These are phyloP conservation scores for Poeciliopsis turneri DNA, from an alignment of 2,797 vertebrate genomes.

Conservation along the genomic window DNA sequence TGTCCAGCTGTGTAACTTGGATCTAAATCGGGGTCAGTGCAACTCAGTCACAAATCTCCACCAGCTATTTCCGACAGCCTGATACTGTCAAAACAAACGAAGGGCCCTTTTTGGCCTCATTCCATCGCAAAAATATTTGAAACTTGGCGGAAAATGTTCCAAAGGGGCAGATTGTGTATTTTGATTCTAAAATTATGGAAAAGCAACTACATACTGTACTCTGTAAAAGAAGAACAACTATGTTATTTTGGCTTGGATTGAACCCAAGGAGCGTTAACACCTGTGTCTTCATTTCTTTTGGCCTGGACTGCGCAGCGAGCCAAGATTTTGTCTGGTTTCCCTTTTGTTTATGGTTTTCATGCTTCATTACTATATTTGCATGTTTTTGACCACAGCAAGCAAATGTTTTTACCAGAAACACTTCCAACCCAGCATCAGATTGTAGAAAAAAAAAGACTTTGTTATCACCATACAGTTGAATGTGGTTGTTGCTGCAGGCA, in stretches of 20 bases:
- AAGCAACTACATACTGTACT: not conserved
- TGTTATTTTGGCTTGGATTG: not conserved
- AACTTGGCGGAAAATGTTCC: conserved; percentile 9
- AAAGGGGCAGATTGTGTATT: not conserved
- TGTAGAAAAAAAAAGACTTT: not conserved
- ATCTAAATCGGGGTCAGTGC: conserved; percentile 20
- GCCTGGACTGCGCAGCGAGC: not conserved
- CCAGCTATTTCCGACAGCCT: conserved; percentile 27
- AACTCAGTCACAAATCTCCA: conserved; percentile 29
- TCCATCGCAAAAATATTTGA: conserved; percentile 13
- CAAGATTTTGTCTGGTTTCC: not conserved
- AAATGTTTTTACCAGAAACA: conserved; percentile 21
- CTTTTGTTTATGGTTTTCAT: not conserved
- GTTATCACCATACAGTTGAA: not conserved
- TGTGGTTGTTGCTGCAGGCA: not conserved
- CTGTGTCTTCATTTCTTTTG: not conserved
- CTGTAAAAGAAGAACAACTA: not conserved
- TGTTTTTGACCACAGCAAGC: conserved; percentile 18
- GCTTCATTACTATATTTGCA: conserved; percentile 3
- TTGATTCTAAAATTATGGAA: not conserved
- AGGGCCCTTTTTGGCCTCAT: conserved; percentile 7
- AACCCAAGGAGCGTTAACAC: not conserved
- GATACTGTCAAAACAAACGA: conserved; percentile 16
- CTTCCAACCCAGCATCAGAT: conserved; percentile 11
- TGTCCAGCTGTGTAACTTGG: conserved; percentile 38